phyloP scores from a whole-genome alignment of 1,140 invertebrate genomes.

The Druon quercuslanigerum region DNA sequence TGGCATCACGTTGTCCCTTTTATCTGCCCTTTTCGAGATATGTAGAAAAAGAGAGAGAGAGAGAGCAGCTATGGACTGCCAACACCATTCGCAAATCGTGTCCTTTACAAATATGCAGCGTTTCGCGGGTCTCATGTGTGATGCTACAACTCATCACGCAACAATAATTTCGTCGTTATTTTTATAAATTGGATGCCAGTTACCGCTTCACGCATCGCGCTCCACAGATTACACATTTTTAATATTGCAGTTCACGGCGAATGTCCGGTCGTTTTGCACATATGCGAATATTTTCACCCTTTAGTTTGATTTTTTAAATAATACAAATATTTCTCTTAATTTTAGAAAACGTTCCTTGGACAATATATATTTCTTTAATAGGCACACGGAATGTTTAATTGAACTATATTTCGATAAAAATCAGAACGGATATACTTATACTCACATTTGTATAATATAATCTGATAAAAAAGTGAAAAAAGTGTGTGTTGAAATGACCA shows the following conservation, averaged over 20 bases:
- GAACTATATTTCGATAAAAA: too few species aligned
- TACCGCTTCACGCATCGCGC: conserved; percentile 70
- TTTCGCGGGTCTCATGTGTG: conserved; percentile 62
- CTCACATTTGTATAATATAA: too few species aligned
- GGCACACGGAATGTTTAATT: too few species aligned
- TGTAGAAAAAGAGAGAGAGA: conserved; percentile 6
- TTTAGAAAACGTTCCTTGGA: neutral
- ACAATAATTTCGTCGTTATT: conserved; percentile 76
- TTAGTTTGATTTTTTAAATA: conserved; percentile 7
- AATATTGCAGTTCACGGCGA: conserved; percentile 24
- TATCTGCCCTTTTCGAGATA: conserved; percentile 41
- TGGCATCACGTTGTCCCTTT: conserved; percentile 60
- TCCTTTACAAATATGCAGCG: conserved; percentile 53
- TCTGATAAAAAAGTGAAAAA: too few species aligned
- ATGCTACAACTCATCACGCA: conserved; percentile 69
- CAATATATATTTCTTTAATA: too few species aligned
- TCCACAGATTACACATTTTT: conserved; percentile 71
- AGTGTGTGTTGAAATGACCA: too few species aligned
- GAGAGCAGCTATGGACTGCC: conserved; percentile 25
- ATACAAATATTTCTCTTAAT: neutral
- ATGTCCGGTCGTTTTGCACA: neutral
- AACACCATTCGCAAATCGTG: conserved; percentile 39
- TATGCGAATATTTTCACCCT: neutral
- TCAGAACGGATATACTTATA: too few species aligned
- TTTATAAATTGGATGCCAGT: conserved; percentile 75